Conservation (phyloP, 2,888 invertebrate genomes). For the Lamellibrachia columna region DNA sequence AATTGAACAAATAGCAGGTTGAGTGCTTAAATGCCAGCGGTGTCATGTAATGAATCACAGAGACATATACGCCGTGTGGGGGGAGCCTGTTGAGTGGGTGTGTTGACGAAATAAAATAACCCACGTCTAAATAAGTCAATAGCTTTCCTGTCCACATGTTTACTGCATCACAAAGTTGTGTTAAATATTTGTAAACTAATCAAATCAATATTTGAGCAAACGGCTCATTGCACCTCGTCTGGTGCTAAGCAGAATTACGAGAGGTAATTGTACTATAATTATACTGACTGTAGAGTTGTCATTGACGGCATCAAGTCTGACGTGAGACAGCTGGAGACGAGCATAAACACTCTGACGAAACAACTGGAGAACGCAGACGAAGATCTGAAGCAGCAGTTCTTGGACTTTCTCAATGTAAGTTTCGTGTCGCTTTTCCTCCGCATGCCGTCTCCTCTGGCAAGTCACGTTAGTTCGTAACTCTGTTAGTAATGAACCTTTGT, state of each 20-base stretch:
- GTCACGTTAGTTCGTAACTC: neutral
- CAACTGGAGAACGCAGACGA: constrained; percentile 82
- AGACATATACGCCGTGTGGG: too few relatives aligned
- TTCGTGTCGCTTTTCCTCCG: neutral
- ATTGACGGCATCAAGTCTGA: constrained; percentile 90
- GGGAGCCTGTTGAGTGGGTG: too few relatives aligned
- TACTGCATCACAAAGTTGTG: neutral
- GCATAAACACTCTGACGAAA: constrained; percentile 81
- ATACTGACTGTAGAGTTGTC: constrained; percentile 75
- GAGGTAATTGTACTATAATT: constrained; percentile 13
- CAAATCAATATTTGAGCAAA: too few relatives aligned
- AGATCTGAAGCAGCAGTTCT: constrained; percentile 89
- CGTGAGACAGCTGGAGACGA: constrained; percentile 80
- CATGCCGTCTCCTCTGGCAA: neutral
- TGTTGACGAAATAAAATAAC: too few relatives aligned
- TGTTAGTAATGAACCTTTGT: neutral
- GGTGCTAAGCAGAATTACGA: neutral
- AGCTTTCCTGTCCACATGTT: too few relatives aligned
- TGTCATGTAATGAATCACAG: too few relatives aligned
- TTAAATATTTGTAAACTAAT: neutral
- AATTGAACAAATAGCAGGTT: too few relatives aligned
- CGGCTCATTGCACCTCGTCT: too few relatives aligned
- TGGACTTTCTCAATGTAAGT: constrained; percentile 75
- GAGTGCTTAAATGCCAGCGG: too few relatives aligned
- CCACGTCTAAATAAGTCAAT: too few relatives aligned